Conservation (phyloP, 2,113 vertebrate species). For the Clarias macrocephalus region DNA sequence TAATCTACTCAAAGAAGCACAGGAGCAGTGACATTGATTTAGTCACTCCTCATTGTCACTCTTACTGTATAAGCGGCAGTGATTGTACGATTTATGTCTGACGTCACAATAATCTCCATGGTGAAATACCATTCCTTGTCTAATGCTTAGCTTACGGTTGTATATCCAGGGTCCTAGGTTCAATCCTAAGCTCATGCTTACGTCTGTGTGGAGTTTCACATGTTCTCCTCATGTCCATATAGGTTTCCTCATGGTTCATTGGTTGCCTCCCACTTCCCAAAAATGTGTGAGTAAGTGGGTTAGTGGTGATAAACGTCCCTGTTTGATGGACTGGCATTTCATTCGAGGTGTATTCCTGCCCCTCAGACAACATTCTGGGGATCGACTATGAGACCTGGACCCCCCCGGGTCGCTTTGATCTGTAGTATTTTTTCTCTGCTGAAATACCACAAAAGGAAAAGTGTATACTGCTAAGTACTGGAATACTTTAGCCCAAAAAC, state of each 20-base stretch:
- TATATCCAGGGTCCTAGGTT: neutral
- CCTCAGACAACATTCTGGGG: no score
- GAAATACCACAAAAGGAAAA: neutral
- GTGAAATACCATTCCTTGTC: no score
- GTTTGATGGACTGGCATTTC: no score
- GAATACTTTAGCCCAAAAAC: neutral
- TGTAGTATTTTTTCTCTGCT: neutral
- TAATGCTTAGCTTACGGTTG: no score
- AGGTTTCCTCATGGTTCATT: neutral
- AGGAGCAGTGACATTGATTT: neutral
- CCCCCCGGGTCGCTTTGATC: neutral
- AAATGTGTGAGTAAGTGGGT: neutral
- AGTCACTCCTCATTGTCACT: neutral
- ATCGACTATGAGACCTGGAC: no score
- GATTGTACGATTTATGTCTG: neutral
- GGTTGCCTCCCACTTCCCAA: neutral
- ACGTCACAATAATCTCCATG: no score
- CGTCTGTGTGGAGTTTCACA: neutral
- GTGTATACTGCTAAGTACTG: neutral
- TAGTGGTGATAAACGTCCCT: neutral
- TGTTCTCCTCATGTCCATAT: neutral
- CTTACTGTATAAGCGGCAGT: neutral
- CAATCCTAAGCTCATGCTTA: no score
- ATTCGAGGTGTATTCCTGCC: no score
- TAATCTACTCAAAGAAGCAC: neutral